Conservation (phyloP, 53 echinoderm and acorn worm species). For the Echinometra lucunter region DNA sequence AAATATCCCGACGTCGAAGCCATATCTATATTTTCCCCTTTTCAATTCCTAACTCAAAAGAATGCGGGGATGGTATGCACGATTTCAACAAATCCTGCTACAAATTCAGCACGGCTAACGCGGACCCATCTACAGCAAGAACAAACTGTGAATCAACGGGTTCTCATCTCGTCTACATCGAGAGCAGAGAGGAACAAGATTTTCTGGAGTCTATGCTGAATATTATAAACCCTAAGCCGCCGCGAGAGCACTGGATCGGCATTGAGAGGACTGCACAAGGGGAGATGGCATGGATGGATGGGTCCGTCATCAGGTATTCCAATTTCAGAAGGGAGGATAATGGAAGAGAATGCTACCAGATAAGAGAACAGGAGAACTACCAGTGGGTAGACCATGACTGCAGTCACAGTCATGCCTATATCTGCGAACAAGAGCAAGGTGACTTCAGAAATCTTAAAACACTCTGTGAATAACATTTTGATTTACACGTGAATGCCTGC, state of each 20-base stretch:
- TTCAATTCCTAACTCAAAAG: background rate
- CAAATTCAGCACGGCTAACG: background rate
- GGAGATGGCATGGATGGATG: background rate
- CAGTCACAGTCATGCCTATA: background rate
- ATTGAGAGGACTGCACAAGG: background rate
- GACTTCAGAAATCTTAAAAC: no score
- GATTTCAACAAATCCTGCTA: background rate
- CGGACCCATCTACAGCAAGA: background rate
- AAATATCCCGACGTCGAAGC: no score
- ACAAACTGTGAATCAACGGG: background rate
- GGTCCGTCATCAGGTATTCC: background rate
- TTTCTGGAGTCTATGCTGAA: background rate
- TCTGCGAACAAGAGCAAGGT: background rate
- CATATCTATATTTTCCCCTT: background rate
- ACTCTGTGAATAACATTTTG: no score
- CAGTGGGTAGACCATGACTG: background rate
- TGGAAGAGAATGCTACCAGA: background rate
- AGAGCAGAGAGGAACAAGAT: background rate
- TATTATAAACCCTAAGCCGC: background rate
- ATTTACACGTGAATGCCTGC: no score
- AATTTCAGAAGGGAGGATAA: background rate
- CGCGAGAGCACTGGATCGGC: background rate
- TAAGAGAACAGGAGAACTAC: background rate
- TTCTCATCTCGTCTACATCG: background rate
- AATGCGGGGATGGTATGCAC: background rate